Conservation (phyloP, 2,888 invertebrate genomes). For the Drosophila testacea region DNA sequence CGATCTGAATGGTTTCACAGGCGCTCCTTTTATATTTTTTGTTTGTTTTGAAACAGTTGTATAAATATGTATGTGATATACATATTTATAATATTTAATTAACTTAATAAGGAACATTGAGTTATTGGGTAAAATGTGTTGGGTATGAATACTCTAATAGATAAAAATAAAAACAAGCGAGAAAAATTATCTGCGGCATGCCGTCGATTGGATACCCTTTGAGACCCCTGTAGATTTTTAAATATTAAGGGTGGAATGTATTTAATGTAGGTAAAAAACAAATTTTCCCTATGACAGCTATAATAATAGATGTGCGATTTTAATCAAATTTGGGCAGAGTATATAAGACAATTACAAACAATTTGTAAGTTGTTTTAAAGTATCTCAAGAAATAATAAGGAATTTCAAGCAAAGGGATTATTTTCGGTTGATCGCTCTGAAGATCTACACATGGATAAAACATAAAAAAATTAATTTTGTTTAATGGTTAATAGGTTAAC, state of each 20-base stretch:
- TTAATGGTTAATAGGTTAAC: neutral
- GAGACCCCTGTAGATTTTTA: neutral
- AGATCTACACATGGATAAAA: too few relatives aligned
- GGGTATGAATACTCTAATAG: neutral
- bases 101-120: neutral
- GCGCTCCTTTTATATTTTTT: constrained; percentile 83
- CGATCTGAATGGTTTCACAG: constrained; percentile 85
- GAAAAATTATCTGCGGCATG: neutral
- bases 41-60: constrained; percentile 10
- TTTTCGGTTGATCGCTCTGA: too few relatives aligned
- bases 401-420: too few relatives aligned
- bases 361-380: too few relatives aligned
- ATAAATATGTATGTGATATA: constrained; percentile 22
- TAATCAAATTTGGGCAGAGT: too few relatives aligned
- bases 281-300: too few relatives aligned
- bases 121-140: neutral
- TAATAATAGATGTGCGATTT: too few relatives aligned
- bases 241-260: too few relatives aligned
- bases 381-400: too few relatives aligned
- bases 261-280: too few relatives aligned
- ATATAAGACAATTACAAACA: too few relatives aligned
- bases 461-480: neutral
- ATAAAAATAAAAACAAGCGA: neutral
- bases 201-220: neutral
- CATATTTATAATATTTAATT: neutral